A percentile compares a stretch with the other conserved stretches of the same genome.
Evolutionary conservation across 2,888 invertebrate genomes (phyloP).

Genomic region (Abrostola tripartita): DNA sequence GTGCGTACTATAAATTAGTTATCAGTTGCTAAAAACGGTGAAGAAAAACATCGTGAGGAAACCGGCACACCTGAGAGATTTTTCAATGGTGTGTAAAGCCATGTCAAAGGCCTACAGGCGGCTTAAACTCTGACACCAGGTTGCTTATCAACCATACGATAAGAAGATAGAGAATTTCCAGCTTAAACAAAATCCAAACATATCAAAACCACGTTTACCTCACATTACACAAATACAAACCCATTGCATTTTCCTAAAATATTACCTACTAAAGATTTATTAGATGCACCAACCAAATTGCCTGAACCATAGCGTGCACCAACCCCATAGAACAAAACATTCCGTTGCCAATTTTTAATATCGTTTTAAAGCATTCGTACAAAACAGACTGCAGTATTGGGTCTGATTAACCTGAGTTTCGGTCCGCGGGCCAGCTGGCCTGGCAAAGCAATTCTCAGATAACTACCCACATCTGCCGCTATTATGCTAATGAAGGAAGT

Average conservation of each 20-base stretch:
- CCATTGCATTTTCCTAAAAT: not conserved
- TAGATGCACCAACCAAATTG: not conserved
- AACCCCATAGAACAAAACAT: slow-evolving; percentile 19
- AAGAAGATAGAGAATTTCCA: no score
- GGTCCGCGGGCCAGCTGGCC: slow-evolving; percentile 43
- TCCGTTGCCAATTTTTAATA: slow-evolving; percentile 37
- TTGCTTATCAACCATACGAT: no score
- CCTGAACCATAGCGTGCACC: slow-evolving; percentile 18
- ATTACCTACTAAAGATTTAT: not conserved
- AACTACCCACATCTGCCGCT: slow-evolving; percentile 53
- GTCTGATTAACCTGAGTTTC: slow-evolving; percentile 29
- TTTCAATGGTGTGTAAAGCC: no score
- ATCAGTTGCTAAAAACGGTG: no score
- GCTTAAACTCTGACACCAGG: no score
- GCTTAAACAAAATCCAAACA: no score
- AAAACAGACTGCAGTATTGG: slow-evolving; percentile 25
- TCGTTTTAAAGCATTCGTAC: slow-evolving; percentile 20
- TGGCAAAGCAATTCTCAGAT: slow-evolving; percentile 46
- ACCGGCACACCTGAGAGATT: no score
- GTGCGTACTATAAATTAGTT: no score
- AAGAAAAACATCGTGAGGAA: no score
- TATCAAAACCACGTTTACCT: no score
- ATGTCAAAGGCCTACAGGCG: no score
- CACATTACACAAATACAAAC: no score
- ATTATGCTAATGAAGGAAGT: slow-evolving; percentile 54